Conservation (phyloP, 2,797 vertebrate species). For the Paramormyrops hopkinsi region DNA sequence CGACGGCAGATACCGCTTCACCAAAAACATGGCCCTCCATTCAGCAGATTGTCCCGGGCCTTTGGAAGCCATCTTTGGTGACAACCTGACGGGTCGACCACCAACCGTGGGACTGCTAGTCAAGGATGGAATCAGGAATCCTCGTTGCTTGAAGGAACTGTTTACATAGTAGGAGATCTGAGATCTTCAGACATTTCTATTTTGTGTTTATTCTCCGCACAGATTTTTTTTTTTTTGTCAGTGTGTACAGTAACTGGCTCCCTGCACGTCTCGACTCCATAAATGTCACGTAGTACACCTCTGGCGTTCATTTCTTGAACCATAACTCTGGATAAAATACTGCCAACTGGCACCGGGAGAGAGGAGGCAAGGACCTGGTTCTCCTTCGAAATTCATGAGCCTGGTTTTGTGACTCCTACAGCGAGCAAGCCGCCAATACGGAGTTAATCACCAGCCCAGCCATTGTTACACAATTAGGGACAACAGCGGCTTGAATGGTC, state of each 20-base stretch:
- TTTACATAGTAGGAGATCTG: background rate
- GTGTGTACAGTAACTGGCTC: background rate
- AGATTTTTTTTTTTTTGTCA: background rate
- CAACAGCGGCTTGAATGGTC: background rate
- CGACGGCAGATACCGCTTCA: background rate
- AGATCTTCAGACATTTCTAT: background rate
- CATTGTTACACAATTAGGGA: background rate
- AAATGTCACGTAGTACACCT: background rate
- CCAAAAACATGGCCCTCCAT: background rate
- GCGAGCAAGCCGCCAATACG: background rate
- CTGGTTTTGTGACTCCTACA: background rate
- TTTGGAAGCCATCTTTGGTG: background rate
- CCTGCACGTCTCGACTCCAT: background rate
- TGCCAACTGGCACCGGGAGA: background rate
- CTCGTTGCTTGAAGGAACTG: background rate
- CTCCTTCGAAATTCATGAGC: conserved; percentile 2
- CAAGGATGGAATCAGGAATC: background rate
- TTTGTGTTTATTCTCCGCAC: background rate
- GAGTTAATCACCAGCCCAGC: background rate
- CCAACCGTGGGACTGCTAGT: background rate
- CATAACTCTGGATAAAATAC: background rate
- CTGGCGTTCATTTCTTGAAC: background rate
- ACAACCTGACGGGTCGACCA: background rate
- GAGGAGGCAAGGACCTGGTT: background rate
- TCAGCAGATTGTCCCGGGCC: background rate